These are phyloP conservation scores for Leptodactylus fuscus DNA, from an alignment of 2,113 vertebrate species.

Conservation along the genomic window DNA sequence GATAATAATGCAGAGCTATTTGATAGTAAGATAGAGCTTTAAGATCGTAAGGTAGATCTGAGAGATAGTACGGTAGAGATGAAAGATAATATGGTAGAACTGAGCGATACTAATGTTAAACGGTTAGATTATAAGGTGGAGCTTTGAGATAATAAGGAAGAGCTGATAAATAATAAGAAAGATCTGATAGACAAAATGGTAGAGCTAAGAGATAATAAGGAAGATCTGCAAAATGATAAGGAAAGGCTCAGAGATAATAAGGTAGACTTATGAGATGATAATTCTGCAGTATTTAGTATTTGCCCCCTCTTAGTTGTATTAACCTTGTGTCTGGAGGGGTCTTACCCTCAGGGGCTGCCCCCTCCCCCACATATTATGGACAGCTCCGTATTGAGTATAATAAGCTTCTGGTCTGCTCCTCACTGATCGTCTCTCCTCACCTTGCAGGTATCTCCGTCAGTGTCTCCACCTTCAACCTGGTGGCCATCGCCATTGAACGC, in stretches of 20 bases:
- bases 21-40: not conserved
- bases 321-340: too few relatives aligned
- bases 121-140: not conserved
- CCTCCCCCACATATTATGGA: too few relatives aligned
- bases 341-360: too few relatives aligned
- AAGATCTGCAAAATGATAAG: not conserved
- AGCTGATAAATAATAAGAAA: not conserved
- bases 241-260: not conserved
- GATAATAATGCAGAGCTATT: not conserved
- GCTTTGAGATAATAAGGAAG: not conserved
- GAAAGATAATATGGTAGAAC: not conserved
- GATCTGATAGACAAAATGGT: not conserved
- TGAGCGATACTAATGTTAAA: not conserved
- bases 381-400: too few relatives aligned
- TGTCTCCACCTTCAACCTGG: conserved; percentile 93
- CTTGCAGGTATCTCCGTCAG: conserved; percentile 89
- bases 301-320: too few relatives aligned
- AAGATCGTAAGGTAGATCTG: not conserved
- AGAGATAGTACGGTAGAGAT: not conserved
- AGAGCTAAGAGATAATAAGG: not conserved
- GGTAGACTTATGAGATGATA: not conserved
- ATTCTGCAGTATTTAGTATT: too few relatives aligned
- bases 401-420: not conserved
- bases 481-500: conserved; percentile 94
- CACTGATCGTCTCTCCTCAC: not conserved